Evolutionary conservation across 1,140 invertebrate genomes (phyloP).

Genomic region (Atta colombica): DNA sequence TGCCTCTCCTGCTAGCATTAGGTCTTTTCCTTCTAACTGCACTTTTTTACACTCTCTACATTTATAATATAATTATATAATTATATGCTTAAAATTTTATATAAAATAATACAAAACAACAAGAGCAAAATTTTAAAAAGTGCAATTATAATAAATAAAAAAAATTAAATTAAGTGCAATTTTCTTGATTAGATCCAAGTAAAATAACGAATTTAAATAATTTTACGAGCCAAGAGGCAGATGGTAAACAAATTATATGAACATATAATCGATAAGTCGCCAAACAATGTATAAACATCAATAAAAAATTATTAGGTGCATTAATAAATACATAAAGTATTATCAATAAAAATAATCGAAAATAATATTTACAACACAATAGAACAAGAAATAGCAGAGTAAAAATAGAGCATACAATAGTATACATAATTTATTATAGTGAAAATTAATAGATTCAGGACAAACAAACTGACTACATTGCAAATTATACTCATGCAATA

Average conservation of each 20-base stretch:
- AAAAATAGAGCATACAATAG: neutral
- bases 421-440: slow-evolving; percentile 7
- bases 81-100: slow-evolving; percentile 18
- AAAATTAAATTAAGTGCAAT: neutral
- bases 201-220: neutral
- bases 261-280: neutral
- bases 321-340: neutral
- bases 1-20: slow-evolving; percentile 57
- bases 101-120: slow-evolving; percentile 21
- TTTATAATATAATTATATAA: neutral
- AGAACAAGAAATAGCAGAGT: neutral
- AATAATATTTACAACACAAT: slow-evolving; percentile 5
- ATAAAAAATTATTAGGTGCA: neutral
- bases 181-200: neutral
- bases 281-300: neutral
- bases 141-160: neutral
- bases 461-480: neutral
- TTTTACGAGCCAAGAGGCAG: neutral
- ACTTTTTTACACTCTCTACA: neutral
- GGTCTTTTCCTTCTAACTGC: slow-evolving; percentile 14
- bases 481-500: neutral
- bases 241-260: neutral
- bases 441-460: neutral
- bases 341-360: neutral
- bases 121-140: neutral